These are phyloP conservation scores for Pomacea maculata DNA, from an alignment of 1,140 invertebrate genomes.

Conservation along the genomic window DNA sequence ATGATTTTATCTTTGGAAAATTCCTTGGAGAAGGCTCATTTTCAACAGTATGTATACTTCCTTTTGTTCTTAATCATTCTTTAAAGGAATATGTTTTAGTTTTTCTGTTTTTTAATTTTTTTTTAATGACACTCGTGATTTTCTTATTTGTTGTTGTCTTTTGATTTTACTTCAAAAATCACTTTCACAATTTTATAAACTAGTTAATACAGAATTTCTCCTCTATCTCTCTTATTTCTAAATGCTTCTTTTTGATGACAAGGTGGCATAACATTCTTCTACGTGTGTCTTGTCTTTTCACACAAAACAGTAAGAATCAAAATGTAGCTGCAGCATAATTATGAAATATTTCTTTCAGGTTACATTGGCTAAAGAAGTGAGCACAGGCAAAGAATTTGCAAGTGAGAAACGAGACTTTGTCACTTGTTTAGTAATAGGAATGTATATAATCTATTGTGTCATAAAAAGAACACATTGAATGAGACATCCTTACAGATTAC, in stretches of 20 bases:
- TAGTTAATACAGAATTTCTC: not conserved
- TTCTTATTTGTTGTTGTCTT: not conserved
- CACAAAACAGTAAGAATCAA: not conserved
- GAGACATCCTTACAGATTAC: not conserved
- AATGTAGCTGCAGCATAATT: not conserved
- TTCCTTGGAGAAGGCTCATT: conserved; percentile 96
- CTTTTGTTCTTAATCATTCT: not conserved
- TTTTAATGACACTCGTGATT: not conserved
- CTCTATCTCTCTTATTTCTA: not conserved
- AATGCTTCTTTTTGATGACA: not conserved
- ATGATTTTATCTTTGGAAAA: conserved; percentile 94
- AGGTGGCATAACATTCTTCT: no score
- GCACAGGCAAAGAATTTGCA: conserved; percentile 89
- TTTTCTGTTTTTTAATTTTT: not conserved
- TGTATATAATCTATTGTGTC: not conserved
- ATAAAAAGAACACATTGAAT: not conserved
- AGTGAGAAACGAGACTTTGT: conserved; percentile 74
- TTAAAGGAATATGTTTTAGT: not conserved
- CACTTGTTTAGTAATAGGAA: not conserved
- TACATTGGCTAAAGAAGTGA: conserved; percentile 91
- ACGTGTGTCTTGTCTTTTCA: not conserved
- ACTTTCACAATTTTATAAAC: not conserved
- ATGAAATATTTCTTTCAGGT: conserved; percentile 70
- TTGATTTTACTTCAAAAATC: not conserved
- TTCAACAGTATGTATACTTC: conserved; percentile 79